phyloP scores from a whole-genome alignment of 2,113 vertebrate genomes.

The Lamprologus tigripictilis region DNA sequence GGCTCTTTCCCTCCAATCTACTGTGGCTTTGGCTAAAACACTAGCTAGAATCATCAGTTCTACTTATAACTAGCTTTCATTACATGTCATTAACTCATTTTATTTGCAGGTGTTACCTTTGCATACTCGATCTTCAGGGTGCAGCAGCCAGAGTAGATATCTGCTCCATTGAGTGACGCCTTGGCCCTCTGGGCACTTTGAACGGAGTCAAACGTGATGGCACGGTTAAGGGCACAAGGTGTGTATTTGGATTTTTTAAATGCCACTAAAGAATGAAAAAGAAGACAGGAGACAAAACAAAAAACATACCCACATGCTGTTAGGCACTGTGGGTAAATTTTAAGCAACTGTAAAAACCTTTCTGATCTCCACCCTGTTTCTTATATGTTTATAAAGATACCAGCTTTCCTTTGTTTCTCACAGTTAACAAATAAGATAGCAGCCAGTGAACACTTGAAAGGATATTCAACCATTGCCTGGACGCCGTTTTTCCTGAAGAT shows the following conservation, averaged over 20 bases:
- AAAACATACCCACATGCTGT: neutral
- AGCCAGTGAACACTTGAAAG: slow-evolving; percentile 52
- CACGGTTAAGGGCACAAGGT: slow-evolving; percentile 67
- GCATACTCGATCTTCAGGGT: slow-evolving; percentile 96
- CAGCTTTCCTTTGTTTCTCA: neutral
- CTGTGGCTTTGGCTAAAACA: neutral
- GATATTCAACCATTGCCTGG: slow-evolving; percentile 99
- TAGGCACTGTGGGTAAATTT: neutral
- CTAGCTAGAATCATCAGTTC: neutral
- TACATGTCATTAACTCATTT: neutral
- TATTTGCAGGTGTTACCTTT: slow-evolving; percentile 71
- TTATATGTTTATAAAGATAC: neutral
- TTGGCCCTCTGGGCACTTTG: slow-evolving; percentile 95
- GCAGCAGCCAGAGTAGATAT: slow-evolving; percentile 96
- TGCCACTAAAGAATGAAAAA: neutral
- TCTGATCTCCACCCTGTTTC: neutral
- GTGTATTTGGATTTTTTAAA: neutral
- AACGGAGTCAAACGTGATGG: slow-evolving; percentile 85
- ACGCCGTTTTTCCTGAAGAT: slow-evolving; percentile 98
- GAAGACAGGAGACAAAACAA: neutral
- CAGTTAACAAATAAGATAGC: neutral
- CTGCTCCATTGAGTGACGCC: slow-evolving; percentile 90
- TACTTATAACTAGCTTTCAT: neutral
- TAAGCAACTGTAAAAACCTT: rapidly evolving
- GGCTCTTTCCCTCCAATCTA: neutral